A percentile compares a stretch with the other conserved stretches of the same genome.
phyloP scores from a whole-genome alignment of 2,888 invertebrate species.

The Eupsilia transversa region DNA sequence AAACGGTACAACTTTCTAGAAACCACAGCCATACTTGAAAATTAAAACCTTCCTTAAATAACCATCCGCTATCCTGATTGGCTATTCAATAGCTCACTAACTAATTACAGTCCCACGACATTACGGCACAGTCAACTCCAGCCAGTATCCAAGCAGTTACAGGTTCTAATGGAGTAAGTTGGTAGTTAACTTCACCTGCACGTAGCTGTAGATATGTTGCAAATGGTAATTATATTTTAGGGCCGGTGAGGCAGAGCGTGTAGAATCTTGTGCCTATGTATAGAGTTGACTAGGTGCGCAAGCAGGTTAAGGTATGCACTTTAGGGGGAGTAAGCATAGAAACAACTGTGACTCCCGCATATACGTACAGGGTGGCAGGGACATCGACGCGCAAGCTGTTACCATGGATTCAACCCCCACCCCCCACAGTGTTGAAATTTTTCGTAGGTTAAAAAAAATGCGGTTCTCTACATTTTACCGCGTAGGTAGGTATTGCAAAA shows the following conservation, averaged over 20 bases:
- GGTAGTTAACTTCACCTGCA: slow-evolving; percentile 49
- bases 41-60: background rate
- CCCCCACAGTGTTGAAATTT: too few relatives aligned
- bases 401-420: too few relatives aligned
- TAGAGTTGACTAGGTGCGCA: background rate
- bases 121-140: slow-evolving; percentile 39
- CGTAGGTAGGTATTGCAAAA: too few relatives aligned
- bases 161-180: slow-evolving; percentile 64
- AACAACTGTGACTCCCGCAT: too few relatives aligned
- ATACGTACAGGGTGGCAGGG: too few relatives aligned
- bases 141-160: slow-evolving; percentile 25
- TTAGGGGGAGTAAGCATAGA: background rate
- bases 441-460: too few relatives aligned
- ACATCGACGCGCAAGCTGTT: too few relatives aligned
- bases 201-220: slow-evolving; percentile 21
- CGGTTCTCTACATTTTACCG: too few relatives aligned
- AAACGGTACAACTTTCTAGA: background rate
- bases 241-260: background rate
- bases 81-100: slow-evolving; percentile 38
- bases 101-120: slow-evolving; percentile 44
- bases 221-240: slow-evolving; percentile 50
- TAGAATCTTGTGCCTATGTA: background rate
- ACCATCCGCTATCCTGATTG: slow-evolving; percentile 5
- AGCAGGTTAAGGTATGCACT: background rate
- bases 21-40: background rate